A percentile compares a stretch with the other conserved stretches of the same genome.
phyloP scores from a whole-genome alignment of 53 echinoderm and acorn worm genomes.

The Mesocentrotus franciscanus region DNA sequence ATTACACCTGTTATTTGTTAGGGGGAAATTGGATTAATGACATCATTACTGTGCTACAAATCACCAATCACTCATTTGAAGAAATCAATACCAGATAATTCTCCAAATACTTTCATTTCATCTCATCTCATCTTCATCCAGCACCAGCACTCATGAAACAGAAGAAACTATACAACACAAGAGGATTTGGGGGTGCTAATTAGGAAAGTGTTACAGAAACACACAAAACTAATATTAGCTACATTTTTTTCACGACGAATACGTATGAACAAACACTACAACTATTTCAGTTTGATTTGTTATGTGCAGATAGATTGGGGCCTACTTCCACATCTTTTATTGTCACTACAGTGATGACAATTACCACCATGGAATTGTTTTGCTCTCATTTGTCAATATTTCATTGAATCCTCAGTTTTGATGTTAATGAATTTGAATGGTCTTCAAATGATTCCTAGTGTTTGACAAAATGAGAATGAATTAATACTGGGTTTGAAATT shows the following conservation, averaged over 20 bases:
- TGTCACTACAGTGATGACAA: not conserved
- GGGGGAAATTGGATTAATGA: not conserved
- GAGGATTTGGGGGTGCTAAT: not conserved
- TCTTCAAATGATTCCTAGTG: too few species aligned
- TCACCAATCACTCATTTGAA: constrained; percentile 14
- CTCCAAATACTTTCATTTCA: not conserved
- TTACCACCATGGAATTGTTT: not conserved
- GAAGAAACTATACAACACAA: not conserved
- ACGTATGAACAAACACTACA: not conserved
- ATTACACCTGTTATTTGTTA: constrained; percentile 20
- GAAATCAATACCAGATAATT: constrained; percentile 8
- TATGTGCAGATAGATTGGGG: not conserved
- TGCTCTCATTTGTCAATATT: too few species aligned
- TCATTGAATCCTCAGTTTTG: too few species aligned
- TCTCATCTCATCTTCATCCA: not conserved
- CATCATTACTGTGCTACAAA: constrained; percentile 11
- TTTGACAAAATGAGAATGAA: too few species aligned
- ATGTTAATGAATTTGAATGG: too few species aligned
- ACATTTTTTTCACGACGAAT: not conserved
- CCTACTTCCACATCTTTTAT: not conserved
- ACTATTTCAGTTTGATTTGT: not conserved
- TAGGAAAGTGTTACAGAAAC: not conserved
- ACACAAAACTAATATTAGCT: constrained; percentile 30
- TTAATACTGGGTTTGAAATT: too few species aligned
- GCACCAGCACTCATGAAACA: constrained; percentile 6